phyloP scores from a whole-genome alignment of 2,113 vertebrate species.

The Apus apus region DNA sequence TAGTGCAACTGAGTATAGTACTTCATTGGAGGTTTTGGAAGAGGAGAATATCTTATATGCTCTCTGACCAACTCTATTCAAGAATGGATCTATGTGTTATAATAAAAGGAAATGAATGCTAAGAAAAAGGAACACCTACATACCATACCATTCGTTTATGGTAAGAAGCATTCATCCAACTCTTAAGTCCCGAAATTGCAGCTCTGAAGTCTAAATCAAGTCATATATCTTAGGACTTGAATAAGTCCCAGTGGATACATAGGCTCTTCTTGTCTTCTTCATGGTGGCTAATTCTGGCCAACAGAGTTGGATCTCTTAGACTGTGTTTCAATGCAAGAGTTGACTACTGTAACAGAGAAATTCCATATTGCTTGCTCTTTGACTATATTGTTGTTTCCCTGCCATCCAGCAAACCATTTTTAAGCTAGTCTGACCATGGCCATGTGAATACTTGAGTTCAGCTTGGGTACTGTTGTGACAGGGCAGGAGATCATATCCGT shows the following conservation, averaged over 20 bases:
- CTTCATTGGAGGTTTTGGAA: background rate
- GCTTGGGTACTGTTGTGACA: background rate
- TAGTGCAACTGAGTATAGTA: background rate
- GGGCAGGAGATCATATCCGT: background rate
- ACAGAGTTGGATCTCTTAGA: background rate
- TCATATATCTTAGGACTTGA: background rate
- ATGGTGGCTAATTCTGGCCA: background rate
- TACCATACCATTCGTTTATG: background rate
- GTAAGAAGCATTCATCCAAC: background rate
- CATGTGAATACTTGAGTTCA: background rate
- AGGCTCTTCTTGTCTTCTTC: background rate
- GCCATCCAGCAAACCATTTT: background rate
- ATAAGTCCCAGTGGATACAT: background rate
- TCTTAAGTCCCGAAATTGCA: background rate
- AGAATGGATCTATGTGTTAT: background rate
- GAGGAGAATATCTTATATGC: background rate
- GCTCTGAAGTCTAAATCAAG: background rate
- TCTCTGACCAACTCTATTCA: background rate
- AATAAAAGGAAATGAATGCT: background rate
- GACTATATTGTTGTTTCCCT: background rate
- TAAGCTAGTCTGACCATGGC: background rate
- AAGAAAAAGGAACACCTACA: background rate
- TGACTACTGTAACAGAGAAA: background rate
- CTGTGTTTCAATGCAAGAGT: background rate
- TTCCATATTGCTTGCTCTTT: background rate